Conservation (phyloP, 2,888 invertebrate genomes). For the Thymelicus acteon region DNA sequence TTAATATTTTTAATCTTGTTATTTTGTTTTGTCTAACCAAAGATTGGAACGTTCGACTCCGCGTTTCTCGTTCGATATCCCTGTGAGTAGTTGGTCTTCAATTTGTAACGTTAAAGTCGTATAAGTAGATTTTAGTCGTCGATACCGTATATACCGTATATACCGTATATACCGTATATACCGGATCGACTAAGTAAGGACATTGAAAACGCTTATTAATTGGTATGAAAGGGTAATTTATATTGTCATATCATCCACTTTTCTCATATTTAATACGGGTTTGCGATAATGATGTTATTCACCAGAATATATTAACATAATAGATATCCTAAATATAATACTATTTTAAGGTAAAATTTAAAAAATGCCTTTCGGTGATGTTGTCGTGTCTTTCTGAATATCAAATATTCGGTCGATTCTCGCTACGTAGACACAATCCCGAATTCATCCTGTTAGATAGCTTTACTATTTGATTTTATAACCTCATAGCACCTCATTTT, state of each 20-base stretch:
- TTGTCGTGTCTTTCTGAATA: conserved; percentile 79
- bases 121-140: conserved; percentile 79
- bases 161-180: conserved; percentile 69
- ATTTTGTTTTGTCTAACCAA: conserved; percentile 82
- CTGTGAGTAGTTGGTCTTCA: conserved; percentile 81
- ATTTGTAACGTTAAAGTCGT: conserved; percentile 77
- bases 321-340: conserved; percentile 80
- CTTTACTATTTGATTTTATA: conserved; percentile 70
- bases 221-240: conserved; percentile 86
- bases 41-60: conserved; percentile 70
- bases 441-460: conserved; percentile 68
- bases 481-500: conserved; percentile 80
- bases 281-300: conserved; percentile 85
- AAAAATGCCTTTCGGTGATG: conserved; percentile 80
- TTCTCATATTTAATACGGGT: conserved; percentile 85
- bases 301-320: conserved; percentile 82
- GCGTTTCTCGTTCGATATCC: conserved; percentile 76
- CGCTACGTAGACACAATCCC: conserved; percentile 63
- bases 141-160: conserved; percentile 72
- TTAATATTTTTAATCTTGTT: conserved; percentile 75
- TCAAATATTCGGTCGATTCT: conserved; percentile 76
- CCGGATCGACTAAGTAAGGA: conserved; percentile 80
- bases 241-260: conserved; percentile 85
- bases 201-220: conserved; percentile 86
- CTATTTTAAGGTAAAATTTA: conserved; percentile 81